phyloP scores from a whole-genome alignment of 2,113 vertebrate genomes.

The Calypte anna region DNA sequence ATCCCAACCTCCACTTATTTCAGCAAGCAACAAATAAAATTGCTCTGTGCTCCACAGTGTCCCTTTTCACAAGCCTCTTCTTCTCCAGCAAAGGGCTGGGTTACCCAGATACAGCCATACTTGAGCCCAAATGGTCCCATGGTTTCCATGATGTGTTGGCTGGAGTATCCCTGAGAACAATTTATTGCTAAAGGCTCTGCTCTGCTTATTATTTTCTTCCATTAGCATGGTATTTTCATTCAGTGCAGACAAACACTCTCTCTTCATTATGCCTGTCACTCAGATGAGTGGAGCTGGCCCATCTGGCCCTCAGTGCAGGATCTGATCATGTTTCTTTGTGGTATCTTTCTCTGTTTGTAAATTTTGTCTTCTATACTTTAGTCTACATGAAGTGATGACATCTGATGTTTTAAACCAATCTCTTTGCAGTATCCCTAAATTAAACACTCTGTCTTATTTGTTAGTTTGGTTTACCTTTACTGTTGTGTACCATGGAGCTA shows the following conservation, averaged over 20 bases:
- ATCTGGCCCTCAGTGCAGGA: neutral
- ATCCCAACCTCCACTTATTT: neutral
- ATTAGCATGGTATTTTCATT: neutral
- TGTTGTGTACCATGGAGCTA: neutral
- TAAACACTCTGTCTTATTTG: constrained; percentile 25
- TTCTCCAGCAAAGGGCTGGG: neutral
- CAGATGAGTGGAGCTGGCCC: neutral
- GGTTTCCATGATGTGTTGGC: neutral
- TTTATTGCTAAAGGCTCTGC: neutral
- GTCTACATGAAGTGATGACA: neutral
- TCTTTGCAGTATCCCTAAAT: constrained; percentile 7
- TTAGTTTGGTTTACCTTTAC: constrained; percentile 36
- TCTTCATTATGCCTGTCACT: neutral
- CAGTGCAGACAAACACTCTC: neutral
- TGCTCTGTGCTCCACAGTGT: no score
- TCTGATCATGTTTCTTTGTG: neutral
- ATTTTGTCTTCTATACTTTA: constrained; percentile 5
- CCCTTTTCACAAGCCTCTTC: neutral
- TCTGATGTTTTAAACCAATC: constrained; percentile 25
- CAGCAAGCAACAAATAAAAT: neutral
- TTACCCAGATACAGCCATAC: neutral
- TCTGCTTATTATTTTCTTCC: neutral
- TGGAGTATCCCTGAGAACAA: neutral
- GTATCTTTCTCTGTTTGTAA: neutral
- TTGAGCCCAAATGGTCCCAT: fast-evolving